Evolutionary conservation across 2,888 invertebrate genomes (phyloP), one percentile per base, ranked within the genome.

Genomic region (Chrysolina americana): DNA sequence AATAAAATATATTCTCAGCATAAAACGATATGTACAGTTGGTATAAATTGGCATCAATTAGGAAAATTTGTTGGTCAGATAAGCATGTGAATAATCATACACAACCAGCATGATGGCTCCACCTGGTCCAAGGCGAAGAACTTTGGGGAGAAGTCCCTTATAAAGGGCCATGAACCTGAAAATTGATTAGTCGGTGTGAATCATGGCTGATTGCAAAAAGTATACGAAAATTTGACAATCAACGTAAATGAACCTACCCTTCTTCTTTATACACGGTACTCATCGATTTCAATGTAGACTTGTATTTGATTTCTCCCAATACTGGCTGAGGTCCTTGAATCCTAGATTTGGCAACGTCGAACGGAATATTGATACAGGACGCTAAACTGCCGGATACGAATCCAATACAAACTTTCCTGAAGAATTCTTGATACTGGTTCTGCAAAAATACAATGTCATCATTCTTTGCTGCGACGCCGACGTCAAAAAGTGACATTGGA

Each of bases 41-140:
- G 36, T 36, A 36, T 8, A 8, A 36, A 36, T 6, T 36, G 36
- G 36, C 36, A 36, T 36, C 36, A 36, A 36, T 21, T 74, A 83
- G 23, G 79, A 76, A 82, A 91, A 91, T 74, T 85, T 88, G 28
- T 85, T 75, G 73, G 92, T 92, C 83, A 98, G 89, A 87, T 91
- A 95, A 70, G 92, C 90, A 86, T 96, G 95, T 74, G 94, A 93
- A 83, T 96, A 93, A 85, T 98, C 98, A 83, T 96, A 98, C 11
- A 97, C 96, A 9, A 98, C 92, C 79, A 98, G 89, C 97, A 98
- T 96, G 72, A 98, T 97, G 1, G 97, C 98, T 21, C 98, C 98
- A 64, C 97, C 97, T 0, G 98, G 98, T 28, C 98, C 98, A 72
- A 98, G 88, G 77, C 98, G 91, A 86, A 98, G 90, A 0, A 98